Base-by-base conservation (phyloP, 2,888 invertebrate species). In the Aphodius sticticus region DNA sequence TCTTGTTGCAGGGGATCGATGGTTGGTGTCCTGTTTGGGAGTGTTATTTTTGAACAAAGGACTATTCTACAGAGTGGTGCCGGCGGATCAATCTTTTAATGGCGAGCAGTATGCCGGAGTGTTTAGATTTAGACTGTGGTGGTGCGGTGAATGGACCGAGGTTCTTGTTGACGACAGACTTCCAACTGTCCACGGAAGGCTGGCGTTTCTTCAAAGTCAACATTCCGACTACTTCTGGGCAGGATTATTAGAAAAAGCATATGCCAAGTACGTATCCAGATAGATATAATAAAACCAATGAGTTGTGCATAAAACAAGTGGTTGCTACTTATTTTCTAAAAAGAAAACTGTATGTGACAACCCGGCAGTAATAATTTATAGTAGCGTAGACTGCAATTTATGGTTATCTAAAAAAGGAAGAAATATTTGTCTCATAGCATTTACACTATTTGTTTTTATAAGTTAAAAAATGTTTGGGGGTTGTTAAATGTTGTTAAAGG, bases 131-230 rank as follows among this genome's bases (percentile, higher is more conserved):
- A 94, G 97, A 0, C 89, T 97, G 26, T 97, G 97, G 97, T 97
- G 97, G 96, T 96, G 96, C 86, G 97, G 97, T 5, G 95, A 96
- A 87, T 97, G 97, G 97, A 93, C 95, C 36, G 97, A 97, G 88
- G 95, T 95, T 53, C 90, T 97, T 76, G 96, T 97, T 16, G 97
- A 97, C 88, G 97, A 97, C 88, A 92, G 96, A 26, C 91, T 97
- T 81, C 97, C 97, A 6, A 96, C 96, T 0, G 96, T 97, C 70
- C 95, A 96, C 87, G 96, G 96, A 9, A 93, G 95, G 83, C 91
- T 97, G 81, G 96, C 96, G 69, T 97, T 97, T 89, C 92, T 97
- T 81, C 97, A 97, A 88, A 93, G 95, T 70, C 93, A 94, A 83
- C 92, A 93, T 83, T 93, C 95, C 0, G 95, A 95, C 84, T 95